Evolutionary conservation across 2,113 vertebrate species (phyloP), one percentile per base, ranked within the genome.

Genomic region (Heterocephalus glaber): DNA sequence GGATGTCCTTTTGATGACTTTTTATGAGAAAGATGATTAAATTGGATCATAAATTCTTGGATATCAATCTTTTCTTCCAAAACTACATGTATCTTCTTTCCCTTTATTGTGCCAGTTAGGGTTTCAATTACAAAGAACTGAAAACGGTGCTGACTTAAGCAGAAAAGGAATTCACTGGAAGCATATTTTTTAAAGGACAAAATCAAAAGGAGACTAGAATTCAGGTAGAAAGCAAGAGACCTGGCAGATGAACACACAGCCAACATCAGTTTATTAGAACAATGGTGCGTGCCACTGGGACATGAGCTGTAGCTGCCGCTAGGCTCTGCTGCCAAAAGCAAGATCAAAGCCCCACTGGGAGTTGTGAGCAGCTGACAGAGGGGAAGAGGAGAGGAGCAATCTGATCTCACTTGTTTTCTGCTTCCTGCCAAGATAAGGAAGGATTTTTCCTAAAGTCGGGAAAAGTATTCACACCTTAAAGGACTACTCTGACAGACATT

Each of bases 341-440:
- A 94, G 81, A 19, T 44, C 58, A 38, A n/a, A 68, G 38, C 74
- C 68, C 76, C 90, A 76, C 66, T 38, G 66, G 90, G 54, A 68
- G 19, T 58, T 7, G 20, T 3, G 44, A 94, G 10, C 11, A 22
- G 35, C 61, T 90, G 54, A 74, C 11, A 66, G 14, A 35, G 13
- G n/a, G 61, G 56, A 20, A 38, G 4, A 30, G 30, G 65, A 82
- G 90, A 82, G 30, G 9, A 86, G 72, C 44, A n/a, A 63, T 68
- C 47, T 41, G 41, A 63, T 86, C 26, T 90, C 52, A 41, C 5
- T 56, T 90, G 60, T 49, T 87, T 92, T 77, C 47, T 76, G 56
- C n/a, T 89, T 89, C 49, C 65, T 19, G 44, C 61, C 41, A 81
- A 95, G 54, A 89, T 38, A 85, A 92, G 47, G 54, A 96, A 38